Percentiles rank a stretch among this genome's conserved stretches.
Conservation (phyloP, 2,797 vertebrate genomes). For the Danio jaintianensis region DNA sequence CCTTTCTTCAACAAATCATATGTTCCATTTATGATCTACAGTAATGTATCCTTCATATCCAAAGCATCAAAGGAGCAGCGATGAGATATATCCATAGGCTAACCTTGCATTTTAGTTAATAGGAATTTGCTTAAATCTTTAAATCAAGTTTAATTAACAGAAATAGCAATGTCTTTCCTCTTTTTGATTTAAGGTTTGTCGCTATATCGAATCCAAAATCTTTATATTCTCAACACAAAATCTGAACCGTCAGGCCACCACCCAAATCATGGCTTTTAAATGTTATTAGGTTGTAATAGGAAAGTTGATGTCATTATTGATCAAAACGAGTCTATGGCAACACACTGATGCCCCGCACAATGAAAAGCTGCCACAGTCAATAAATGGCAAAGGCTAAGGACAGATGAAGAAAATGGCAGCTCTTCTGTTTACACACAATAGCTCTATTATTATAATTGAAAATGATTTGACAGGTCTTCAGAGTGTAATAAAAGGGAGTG, state of each 20-base stretch:
- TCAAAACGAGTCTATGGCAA: constrained; percentile 22
- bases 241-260: background rate
- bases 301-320: constrained; percentile 22
- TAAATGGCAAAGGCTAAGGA: constrained; percentile 36
- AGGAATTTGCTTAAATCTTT: background rate
- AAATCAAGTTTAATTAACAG: background rate
- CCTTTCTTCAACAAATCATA: background rate
- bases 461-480: constrained; percentile 53
- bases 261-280: background rate
- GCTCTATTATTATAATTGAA: constrained; percentile 51
- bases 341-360: constrained; percentile 32
- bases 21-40: background rate
- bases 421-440: constrained; percentile 54
- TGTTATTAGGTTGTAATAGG: constrained; percentile 1
- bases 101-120: no score
- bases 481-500: constrained; percentile 35
- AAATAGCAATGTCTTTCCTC: background rate
- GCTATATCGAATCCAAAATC: background rate
- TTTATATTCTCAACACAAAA: background rate
- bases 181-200: background rate
- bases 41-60: background rate
- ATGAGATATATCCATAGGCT: background rate
- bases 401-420: constrained; percentile 44
- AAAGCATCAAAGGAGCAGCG: background rate
- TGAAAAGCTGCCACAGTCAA: constrained; percentile 49